A percentile compares a stretch with the other conserved stretches of the same genome.
Conservation (phyloP, 2,113 vertebrate genomes). For the Apteryx owenii region DNA sequence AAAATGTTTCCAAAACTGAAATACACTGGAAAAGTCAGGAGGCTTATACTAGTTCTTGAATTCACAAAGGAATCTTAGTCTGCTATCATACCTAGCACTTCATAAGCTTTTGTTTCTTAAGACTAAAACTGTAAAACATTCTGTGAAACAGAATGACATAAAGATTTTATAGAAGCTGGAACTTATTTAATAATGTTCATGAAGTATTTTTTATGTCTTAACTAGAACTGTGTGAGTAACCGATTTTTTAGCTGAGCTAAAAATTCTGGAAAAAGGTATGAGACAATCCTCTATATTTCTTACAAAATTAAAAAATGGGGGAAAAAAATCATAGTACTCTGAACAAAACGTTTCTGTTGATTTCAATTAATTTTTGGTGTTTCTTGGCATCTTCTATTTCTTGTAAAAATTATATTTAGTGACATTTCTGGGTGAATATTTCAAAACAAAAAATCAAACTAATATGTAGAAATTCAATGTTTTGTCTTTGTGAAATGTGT, state of each 20-base stretch:
- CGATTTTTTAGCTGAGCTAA: neutral
- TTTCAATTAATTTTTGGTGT: neutral
- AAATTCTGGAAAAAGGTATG: neutral
- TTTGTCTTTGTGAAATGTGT: neutral
- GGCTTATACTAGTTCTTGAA: neutral
- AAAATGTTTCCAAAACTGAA: constrained; percentile 26
- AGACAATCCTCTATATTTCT: neutral
- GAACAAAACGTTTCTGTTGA: neutral
- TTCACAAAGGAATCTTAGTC: neutral
- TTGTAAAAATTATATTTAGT: neutral
- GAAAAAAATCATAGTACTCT: fast-evolving
- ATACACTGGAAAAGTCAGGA: neutral
- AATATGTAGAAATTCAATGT: neutral
- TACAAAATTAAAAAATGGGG: neutral
- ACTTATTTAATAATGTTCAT: constrained; percentile 1
- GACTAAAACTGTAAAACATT: neutral
- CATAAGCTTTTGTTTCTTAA: constrained; percentile 6
- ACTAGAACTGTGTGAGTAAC: neutral
- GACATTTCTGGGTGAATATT: neutral
- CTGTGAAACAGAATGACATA: neutral
- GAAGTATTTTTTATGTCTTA: neutral
- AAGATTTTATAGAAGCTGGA: constrained; percentile 4
- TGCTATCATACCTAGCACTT: neutral
- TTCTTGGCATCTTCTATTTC: neutral
- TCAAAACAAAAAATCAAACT: neutral